Percentiles rank a stretch among this genome's conserved stretches.
These are phyloP conservation scores for Steinernema hermaphroditum DNA, from an alignment of 2,888 invertebrate genomes.

Conservation along the genomic window DNA sequence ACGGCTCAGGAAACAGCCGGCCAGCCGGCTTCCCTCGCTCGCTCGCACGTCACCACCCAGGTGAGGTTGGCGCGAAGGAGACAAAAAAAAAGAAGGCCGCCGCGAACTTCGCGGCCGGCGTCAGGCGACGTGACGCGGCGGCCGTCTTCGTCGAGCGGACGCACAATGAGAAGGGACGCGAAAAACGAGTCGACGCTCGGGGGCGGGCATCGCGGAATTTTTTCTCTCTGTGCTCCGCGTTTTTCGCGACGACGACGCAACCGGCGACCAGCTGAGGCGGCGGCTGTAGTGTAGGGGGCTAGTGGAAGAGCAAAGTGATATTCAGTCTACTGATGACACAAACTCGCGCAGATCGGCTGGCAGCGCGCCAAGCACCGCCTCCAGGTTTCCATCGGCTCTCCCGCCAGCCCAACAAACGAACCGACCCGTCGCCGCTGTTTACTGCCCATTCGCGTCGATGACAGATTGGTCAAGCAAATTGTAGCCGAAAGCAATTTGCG, in stretches of 20 bases:
- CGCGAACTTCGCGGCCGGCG: too few species aligned
- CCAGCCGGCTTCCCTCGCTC: not conserved
- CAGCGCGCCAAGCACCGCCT: conserved; percentile 17
- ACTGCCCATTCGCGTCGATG: conserved; percentile 28
- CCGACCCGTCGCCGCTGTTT: conserved; percentile 13
- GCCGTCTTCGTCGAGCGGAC: conserved; percentile 3
- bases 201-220: conserved; percentile 16
- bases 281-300: not conserved
- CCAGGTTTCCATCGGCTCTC: not conserved
- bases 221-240: conserved; percentile 18
- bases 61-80: conserved; percentile 25
- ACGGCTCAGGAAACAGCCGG: not conserved
- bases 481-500: conserved; percentile 1
- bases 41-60: not conserved
- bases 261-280: not conserved
- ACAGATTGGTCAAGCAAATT: conserved; percentile 30
- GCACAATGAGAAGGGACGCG: conserved; percentile 26
- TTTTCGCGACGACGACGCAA: conserved; percentile 17
- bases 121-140: conserved; percentile 12
- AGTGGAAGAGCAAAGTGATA: conserved; percentile 24
- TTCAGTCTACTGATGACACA: conserved; percentile 23
- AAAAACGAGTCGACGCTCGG: conserved; percentile 27
- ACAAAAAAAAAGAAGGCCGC: conserved; percentile 15
- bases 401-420: conserved; percentile 10
- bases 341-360: conserved; percentile 19